Base-by-base conservation (phyloP, 1,140 invertebrate species). In the Drosophila bocqueti region DNA sequence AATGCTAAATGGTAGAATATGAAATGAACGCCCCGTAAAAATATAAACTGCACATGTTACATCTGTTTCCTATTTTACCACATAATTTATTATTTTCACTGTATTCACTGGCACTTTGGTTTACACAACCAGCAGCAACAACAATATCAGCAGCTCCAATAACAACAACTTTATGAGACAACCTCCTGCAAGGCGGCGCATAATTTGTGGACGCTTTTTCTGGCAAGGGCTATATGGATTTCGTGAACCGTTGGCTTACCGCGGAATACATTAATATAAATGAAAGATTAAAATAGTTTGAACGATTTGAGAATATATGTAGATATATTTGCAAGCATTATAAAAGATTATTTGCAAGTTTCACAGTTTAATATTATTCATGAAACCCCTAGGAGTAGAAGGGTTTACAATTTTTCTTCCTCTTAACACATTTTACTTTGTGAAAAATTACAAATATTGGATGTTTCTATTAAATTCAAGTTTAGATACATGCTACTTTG, bases 111-210 rank as follows among this genome's bases (percentile, higher is more conserved):
- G 38, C 69, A 67, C 65, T 67, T 76, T 60, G 65, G 43, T 60
- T 67, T n/a, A 36, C 59, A 62, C 45, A 49, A 36, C 18, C 63
- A 65, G 40, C 40, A 83, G 69, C 59, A 57, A 57, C 55, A 40
- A 57, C 21, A 57, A 57, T 24, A 76, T 43, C 66, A 78, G 21
- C 46, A 65, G 47, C 54, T 67, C 40, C 55, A 69, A 58, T n/a
- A 46, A 59, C 31, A 65, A 52, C 47, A 63, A 42, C 46, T 50
- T 58, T 57, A 65, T 55, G 49, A 38, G 36, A 55, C 69, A 57
- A 67, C 59, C 71, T 83, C 64, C 80, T 73, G 62, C 55, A 52
- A 79, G 77, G 58, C 75, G 43, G 76, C 66, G 38, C 66, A 79
- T 83, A 76, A 60, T 75, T 68, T 62, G 42, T 82, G 52, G 21